Conservation (phyloP, 2,888 invertebrate genomes). For the Nesidiocoris tenuis region DNA sequence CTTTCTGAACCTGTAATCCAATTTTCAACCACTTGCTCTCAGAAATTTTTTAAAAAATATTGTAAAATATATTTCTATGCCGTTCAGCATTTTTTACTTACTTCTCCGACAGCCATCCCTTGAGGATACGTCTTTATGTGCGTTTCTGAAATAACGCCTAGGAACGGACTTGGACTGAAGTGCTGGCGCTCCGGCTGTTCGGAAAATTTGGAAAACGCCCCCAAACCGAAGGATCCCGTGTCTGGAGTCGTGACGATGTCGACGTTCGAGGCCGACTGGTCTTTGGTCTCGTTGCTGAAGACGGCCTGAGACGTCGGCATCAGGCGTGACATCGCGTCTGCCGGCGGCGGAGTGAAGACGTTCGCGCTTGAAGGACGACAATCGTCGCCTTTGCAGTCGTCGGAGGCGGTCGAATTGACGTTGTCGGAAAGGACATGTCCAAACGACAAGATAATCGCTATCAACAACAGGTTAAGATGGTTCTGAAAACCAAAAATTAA, state of each 20-base stretch:
- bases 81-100: not conserved
- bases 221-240: constrained; percentile 14
- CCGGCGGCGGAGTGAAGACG: constrained; percentile 28
- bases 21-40: no score
- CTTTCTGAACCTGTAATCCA: not conserved
- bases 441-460: no score
- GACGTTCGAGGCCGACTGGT: constrained; percentile 24
- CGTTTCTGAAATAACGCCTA: constrained; percentile 43
- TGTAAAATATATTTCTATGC: not conserved
- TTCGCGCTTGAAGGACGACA: not conserved
- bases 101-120: constrained; percentile 31
- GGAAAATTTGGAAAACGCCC: constrained; percentile 39
- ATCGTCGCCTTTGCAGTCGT: constrained; percentile 1
- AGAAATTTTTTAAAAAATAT: no score
- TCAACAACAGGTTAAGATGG: no score
- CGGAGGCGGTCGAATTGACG: constrained; percentile 1
- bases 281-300: constrained; percentile 37
- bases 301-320: constrained; percentile 30
- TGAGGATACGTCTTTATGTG: constrained; percentile 29
- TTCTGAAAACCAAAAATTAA: no score
- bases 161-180: constrained; percentile 45
- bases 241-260: constrained; percentile 34
- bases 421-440: no score
- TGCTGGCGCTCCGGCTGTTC: constrained; percentile 45
- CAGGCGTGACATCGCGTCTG: constrained; percentile 36